phyloP scores from a whole-genome alignment of 2,113 vertebrate genomes.

The Lepus timidus region DNA sequence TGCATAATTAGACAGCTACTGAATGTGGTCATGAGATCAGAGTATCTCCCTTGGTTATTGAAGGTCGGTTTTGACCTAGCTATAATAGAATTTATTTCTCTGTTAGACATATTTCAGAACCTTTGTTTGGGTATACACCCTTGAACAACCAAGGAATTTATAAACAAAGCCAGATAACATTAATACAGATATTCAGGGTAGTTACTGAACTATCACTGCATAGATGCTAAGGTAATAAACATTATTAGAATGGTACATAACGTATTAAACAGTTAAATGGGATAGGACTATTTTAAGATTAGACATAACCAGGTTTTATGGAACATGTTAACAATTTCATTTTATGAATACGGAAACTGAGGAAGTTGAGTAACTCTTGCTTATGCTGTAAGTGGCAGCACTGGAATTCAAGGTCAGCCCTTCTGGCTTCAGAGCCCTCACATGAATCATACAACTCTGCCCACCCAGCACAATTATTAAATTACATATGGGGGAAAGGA shows the following conservation, averaged over 20 bases:
- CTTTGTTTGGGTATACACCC: not conserved
- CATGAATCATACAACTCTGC: not conserved
- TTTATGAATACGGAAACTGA: conserved; percentile 43
- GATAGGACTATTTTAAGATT: not conserved
- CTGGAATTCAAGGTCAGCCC: not conserved
- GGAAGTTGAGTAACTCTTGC: not conserved
- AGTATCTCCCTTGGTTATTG: not conserved
- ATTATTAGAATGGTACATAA: not conserved
- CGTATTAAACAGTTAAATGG: not conserved
- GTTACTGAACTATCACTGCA: not conserved
- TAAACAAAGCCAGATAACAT: not conserved
- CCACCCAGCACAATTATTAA: conserved; percentile 34
- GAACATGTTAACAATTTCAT: not conserved
- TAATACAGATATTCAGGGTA: not conserved
- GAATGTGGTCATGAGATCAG: not conserved
- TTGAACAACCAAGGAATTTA: not conserved
- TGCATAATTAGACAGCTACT: not conserved
- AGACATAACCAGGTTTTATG: not conserved
- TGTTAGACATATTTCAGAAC: conserved; percentile 8
- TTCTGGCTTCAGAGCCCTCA: not conserved
- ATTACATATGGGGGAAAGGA: not conserved
- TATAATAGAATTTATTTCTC: conserved; percentile 34
- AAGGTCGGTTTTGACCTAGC: not conserved
- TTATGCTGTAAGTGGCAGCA: not conserved
- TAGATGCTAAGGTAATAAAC: not conserved